A percentile compares a stretch with the other conserved stretches of the same genome.
These are phyloP conservation scores for Panopea generosa DNA, from an alignment of 2,888 invertebrate genomes.

Conservation along the genomic window DNA sequence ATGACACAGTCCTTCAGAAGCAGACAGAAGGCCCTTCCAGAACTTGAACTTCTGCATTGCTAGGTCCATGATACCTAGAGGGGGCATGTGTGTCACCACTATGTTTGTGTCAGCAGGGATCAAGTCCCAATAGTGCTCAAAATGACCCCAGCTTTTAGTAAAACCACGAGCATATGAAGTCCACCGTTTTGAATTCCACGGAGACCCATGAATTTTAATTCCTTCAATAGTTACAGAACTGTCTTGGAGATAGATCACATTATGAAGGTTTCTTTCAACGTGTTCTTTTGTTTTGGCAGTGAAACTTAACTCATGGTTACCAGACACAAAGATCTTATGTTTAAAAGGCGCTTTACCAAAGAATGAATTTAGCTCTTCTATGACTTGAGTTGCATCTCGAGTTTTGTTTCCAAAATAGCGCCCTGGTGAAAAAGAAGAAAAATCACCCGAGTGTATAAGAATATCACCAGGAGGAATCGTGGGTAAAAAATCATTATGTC, in stretches of 20 bases:
- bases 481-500: slow-evolving; percentile 63
- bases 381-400: slow-evolving; percentile 36
- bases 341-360: slow-evolving; percentile 76
- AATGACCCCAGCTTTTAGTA: slow-evolving; percentile 50
- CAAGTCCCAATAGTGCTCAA: slow-evolving; percentile 68
- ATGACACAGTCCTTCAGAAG: slow-evolving; percentile 40
- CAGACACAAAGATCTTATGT: slow-evolving; percentile 81
- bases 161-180: slow-evolving; percentile 75
- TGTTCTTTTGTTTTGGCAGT: slow-evolving; percentile 54
- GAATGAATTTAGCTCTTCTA: slow-evolving; percentile 68
- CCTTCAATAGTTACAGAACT: slow-evolving; percentile 71
- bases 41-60: slow-evolving; percentile 50
- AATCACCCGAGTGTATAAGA: slow-evolving; percentile 81
- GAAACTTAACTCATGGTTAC: slow-evolving; percentile 80
- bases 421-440: slow-evolving; percentile 62
- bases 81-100: slow-evolving; percentile 80
- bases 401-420: slow-evolving; percentile 45
- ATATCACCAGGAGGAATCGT: slow-evolving; percentile 79
- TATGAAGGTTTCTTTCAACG: slow-evolving; percentile 68
- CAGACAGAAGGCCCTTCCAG: slow-evolving; percentile 42
- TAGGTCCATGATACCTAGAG: slow-evolving; percentile 75
- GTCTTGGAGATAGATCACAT: slow-evolving; percentile 79
- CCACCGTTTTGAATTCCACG: slow-evolving; percentile 76
- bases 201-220: slow-evolving; percentile 80
- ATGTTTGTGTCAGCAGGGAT: slow-evolving; percentile 79